Evolutionary conservation across 2,888 invertebrate genomes (phyloP).

Genomic region (Byasa hedistus): DNA sequence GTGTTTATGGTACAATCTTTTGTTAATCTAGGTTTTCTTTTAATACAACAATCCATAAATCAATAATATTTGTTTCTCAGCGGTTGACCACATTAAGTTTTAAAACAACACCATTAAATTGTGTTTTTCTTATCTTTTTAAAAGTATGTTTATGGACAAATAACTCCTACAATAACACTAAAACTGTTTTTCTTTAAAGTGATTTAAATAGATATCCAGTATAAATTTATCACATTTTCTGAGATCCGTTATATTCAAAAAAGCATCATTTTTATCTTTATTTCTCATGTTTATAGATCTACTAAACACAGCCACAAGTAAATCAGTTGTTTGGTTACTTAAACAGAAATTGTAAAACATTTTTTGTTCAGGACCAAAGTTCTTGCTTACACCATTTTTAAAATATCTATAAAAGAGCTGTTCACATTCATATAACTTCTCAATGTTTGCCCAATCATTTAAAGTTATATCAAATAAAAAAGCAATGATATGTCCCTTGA

Average conservation of each 20-base stretch:
- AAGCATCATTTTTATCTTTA: conserved; percentile 56
- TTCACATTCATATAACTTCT: conserved; percentile 55
- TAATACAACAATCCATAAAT: no score
- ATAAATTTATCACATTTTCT: conserved; percentile 52
- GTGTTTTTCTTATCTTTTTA: no score
- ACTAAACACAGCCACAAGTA: conserved; percentile 56
- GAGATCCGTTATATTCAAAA: conserved; percentile 61
- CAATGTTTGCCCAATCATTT: conserved; percentile 63
- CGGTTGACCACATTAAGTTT: no score
- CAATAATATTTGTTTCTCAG: no score
- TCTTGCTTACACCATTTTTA: conserved; percentile 60
- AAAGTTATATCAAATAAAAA: conserved; percentile 58
- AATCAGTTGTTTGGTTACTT: conserved; percentile 54
- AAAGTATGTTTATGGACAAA: no score
- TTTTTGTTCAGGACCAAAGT: conserved; percentile 60
- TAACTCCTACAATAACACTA: background rate
- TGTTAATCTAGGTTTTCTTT: no score
- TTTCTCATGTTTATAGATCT: conserved; percentile 61
- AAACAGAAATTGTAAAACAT: conserved; percentile 72
- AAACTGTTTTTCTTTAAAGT: conserved; percentile 39
- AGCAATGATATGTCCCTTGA: conserved; percentile 57
- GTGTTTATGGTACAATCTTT: no score
- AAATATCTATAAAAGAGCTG: conserved; percentile 73
- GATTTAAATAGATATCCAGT: conserved; percentile 54
- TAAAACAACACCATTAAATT: no score